Evolutionary conservation across 2,888 invertebrate species (phyloP).

Genomic region (Pristionchus exspectatus): DNA sequence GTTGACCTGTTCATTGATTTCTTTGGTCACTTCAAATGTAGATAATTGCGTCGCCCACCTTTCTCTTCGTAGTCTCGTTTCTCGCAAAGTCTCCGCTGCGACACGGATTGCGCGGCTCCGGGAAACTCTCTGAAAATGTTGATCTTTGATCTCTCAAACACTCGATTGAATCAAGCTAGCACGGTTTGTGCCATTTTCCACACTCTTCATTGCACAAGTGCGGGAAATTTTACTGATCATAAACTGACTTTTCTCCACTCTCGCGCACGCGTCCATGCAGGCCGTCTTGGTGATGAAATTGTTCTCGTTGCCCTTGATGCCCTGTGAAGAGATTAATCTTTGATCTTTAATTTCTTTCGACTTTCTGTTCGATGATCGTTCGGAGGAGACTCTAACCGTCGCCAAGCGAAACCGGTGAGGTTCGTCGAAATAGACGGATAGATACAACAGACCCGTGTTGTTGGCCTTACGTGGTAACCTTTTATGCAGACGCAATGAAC

Average conservation of each 20-base stretch:
- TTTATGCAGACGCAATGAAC: neutral
- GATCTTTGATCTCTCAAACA: conserved; percentile 1
- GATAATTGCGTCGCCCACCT: conserved; percentile 50
- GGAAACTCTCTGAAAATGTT: conserved; percentile 57
- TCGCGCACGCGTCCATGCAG: conserved; percentile 73
- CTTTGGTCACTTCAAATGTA: neutral
- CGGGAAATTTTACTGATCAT: neutral
- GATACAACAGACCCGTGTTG: too few species aligned
- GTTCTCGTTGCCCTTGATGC: conserved; percentile 76
- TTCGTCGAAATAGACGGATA: too few species aligned
- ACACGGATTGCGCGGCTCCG: conserved; percentile 72
- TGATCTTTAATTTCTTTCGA: too few species aligned
- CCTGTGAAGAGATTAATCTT: conserved; percentile 55
- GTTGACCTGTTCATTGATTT: too few species aligned
- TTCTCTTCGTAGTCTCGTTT: conserved; percentile 53
- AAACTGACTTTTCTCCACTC: conserved; percentile 52
- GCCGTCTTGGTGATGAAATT: conserved; percentile 75
- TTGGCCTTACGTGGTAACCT: too few species aligned
- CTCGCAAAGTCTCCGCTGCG: conserved; percentile 70
- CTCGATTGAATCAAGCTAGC: too few species aligned
- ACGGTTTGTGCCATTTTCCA: too few species aligned
- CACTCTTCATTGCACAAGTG: too few species aligned
- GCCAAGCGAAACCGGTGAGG: too few species aligned
- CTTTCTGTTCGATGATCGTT: too few species aligned
- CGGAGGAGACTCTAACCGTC: too few species aligned